These are phyloP conservation scores for Cotesia glomerata DNA, from an alignment of 1,140 invertebrate species.

Conservation along the genomic window DNA sequence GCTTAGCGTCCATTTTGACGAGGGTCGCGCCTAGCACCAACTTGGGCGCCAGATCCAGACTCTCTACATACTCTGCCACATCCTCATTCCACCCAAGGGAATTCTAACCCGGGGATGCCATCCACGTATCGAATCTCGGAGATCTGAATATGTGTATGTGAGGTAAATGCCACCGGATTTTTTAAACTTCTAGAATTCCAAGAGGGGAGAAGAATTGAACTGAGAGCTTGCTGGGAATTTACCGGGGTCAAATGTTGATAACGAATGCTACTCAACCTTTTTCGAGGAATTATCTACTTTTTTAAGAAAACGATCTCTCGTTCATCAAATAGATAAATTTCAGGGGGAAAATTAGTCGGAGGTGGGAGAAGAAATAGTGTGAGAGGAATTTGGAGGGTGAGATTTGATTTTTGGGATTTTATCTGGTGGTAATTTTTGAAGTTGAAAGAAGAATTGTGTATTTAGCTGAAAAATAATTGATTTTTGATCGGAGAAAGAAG, in stretches of 20 bases:
- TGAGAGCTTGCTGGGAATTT: too few species aligned
- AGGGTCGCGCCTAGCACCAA: constrained; percentile 39
- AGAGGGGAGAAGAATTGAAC: neutral
- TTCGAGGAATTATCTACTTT: too few species aligned
- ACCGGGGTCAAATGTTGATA: too few species aligned
- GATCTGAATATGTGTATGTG: neutral
- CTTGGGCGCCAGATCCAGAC: neutral
- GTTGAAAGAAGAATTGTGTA: too few species aligned
- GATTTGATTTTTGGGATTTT: neutral
- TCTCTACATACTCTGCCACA: neutral
- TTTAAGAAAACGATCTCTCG: too few species aligned
- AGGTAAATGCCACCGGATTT: constrained; percentile 5
- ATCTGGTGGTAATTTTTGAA: too few species aligned
- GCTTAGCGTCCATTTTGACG: constrained; percentile 64
- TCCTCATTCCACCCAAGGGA: constrained; percentile 9
- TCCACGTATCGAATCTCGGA: neutral
- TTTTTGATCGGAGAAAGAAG: too few species aligned
- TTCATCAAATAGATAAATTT: neutral
- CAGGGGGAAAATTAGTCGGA: neutral
- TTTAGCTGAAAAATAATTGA: neutral
- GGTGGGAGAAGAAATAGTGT: neutral
- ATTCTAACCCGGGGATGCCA: constrained; percentile 7
- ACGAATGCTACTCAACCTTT: too few species aligned
- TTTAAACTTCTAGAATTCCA: neutral
- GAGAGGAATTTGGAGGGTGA: neutral